Percentiles rank a stretch among this genome's conserved stretches.
Conservation (phyloP, 1,140 invertebrate genomes). For the Zeugodacus cucurbitae region DNA sequence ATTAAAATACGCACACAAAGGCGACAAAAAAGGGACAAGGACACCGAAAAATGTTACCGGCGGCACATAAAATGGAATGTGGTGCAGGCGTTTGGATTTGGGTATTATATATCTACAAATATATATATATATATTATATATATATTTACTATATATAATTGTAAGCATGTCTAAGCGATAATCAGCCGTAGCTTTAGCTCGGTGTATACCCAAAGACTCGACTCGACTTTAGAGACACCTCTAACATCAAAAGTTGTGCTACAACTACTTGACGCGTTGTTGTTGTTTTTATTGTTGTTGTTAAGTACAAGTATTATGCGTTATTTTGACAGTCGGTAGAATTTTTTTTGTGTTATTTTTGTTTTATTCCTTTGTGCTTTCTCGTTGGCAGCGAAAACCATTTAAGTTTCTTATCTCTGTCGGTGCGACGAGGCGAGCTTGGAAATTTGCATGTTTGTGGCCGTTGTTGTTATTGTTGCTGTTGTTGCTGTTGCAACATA, state of each 20-base stretch:
- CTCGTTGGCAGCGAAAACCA: neutral
- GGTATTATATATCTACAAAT: neutral
- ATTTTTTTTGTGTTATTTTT: neutral
- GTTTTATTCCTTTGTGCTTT: neutral
- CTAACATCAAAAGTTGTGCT: neutral
- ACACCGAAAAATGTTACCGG: neutral
- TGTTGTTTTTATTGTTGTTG: neutral
- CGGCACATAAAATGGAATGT: neutral
- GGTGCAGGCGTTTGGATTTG: neutral
- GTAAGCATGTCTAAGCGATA: neutral
- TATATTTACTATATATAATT: neutral
- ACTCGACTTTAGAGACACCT: neutral
- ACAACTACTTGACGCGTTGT: neutral
- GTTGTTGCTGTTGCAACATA: neutral
- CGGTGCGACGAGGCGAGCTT: neutral
- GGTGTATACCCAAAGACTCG: neutral
- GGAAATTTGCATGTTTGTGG: neutral
- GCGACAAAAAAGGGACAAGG: neutral
- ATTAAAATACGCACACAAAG: neutral
- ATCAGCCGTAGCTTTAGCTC: neutral
- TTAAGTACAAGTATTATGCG: neutral
- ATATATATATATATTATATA: neutral
- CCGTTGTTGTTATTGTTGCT: neutral
- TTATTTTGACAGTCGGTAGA: neutral
- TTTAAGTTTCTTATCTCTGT: slow-evolving; percentile 11